Evolutionary conservation across 2,888 invertebrate genomes (phyloP).

Genomic region (Melangyna quadrimaculata): DNA sequence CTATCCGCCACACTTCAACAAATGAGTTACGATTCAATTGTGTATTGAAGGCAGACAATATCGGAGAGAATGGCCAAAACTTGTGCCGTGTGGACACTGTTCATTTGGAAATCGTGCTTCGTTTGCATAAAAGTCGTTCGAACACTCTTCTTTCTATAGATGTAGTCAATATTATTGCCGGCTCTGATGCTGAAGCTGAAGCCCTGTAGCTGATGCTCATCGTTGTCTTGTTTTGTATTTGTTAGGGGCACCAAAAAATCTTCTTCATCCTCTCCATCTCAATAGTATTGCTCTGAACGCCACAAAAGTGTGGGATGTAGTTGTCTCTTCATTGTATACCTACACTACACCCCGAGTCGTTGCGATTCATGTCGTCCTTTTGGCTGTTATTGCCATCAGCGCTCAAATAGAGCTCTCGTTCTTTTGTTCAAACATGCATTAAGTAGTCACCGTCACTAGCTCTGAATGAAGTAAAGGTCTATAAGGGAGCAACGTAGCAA

Average conservation of each 20-base stretch:
- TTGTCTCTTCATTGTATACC: slow-evolving; percentile 5
- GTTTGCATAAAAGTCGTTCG: slow-evolving; percentile 67
- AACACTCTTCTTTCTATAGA: slow-evolving; percentile 5
- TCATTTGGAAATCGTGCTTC: slow-evolving; percentile 69
- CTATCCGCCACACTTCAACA: slow-evolving; percentile 48
- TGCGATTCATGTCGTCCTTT: slow-evolving; percentile 40
- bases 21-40: slow-evolving; percentile 69
- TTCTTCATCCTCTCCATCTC: slow-evolving; percentile 10
- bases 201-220: neutral
- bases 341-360: neutral
- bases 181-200: neutral
- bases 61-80: slow-evolving; percentile 21
- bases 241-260: slow-evolving; percentile 54
- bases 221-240: slow-evolving; percentile 61
- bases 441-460: slow-evolving; percentile 61
- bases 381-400: slow-evolving; percentile 43
- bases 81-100: slow-evolving; percentile 49
- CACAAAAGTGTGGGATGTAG: slow-evolving; percentile 37
- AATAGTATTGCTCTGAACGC: no score
- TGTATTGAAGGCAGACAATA: slow-evolving; percentile 32
- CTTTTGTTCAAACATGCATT: slow-evolving; percentile 71
- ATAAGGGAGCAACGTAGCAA: neutral
- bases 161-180: slow-evolving; percentile 43
- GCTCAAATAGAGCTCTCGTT: slow-evolving; percentile 51
- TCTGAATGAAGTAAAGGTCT: slow-evolving; percentile 12